A percentile compares a stretch with the other conserved stretches of the same genome.
Evolutionary conservation across 2,797 vertebrate species (phyloP).

Genomic region (Columba guinea): DNA sequence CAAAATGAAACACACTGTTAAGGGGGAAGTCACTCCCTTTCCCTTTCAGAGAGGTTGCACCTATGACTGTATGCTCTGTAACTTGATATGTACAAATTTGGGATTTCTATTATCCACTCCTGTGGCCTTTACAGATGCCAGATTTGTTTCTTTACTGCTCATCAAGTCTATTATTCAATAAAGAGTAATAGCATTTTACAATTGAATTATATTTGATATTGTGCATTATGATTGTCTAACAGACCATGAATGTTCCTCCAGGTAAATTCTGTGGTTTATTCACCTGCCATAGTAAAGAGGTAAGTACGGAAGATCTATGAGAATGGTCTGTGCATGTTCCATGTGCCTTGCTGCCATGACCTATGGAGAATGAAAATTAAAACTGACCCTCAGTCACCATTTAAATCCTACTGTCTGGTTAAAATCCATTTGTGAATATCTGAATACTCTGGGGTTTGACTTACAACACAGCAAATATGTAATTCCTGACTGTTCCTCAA

Average conservation of each 20-base stretch:
- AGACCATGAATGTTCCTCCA: constrained; percentile 51
- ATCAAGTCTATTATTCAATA: constrained; percentile 2
- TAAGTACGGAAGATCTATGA: constrained; percentile 48
- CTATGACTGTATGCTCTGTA: not conserved
- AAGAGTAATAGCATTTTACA: constrained; percentile 11
- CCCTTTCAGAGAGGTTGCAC: not conserved
- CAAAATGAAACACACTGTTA: not conserved
- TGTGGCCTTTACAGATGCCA: not conserved
- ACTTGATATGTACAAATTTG: not conserved
- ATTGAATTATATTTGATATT: constrained; percentile 36
- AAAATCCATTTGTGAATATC: not conserved
- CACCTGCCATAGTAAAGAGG: constrained; percentile 37
- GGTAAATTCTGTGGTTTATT: constrained; percentile 5
- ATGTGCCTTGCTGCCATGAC: not conserved
- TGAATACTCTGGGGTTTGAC: not conserved
- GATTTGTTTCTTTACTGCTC: constrained; percentile 23
- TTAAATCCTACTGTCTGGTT: not conserved
- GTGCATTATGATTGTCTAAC: constrained; percentile 62
- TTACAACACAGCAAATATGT: not conserved
- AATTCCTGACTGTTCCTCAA: not conserved
- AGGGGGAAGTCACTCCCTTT: not conserved
- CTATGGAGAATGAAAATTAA: not conserved
- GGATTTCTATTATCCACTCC: not conserved
- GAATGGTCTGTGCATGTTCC: constrained; percentile 17
- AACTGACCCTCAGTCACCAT: not conserved